Evolutionary conservation across 30 jellyfish, hydroid and myxozoan species (phyloP), one percentile per base, ranked within the genome.

Genomic region (Aurelia sp.): DNA sequence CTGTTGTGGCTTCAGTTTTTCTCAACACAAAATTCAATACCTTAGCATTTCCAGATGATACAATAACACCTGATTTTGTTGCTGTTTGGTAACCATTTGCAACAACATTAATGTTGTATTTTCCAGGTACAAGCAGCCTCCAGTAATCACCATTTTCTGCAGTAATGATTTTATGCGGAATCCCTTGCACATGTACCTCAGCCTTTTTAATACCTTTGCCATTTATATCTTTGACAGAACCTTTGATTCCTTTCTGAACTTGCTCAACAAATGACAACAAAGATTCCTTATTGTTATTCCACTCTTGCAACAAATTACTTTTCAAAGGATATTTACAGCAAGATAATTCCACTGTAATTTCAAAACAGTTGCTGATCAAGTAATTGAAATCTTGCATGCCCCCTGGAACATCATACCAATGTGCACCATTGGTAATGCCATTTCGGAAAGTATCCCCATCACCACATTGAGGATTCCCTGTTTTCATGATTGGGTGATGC

Each of bases 341-440:
- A 4, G 98, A 92, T 31, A 96, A 62, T 70, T 96, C 98, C 6
- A 96, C 89, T 23, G 99, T 92, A 4, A 96, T 89, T 79, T 96
- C 99, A 92, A 91, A 89, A 71, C 99, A 91, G 67, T 96, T 96
- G 62, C 97, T 78, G 30, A 91, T 91, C 70, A 87, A 70, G 51
- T 96, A 96, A 69, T 96, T 96, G 88, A 96, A 96, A 70, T 96
- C 99, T 62, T 96, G 99, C 99, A 96, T 96, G 37, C 98, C 98
- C 18, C 98, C 97, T 21, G 99, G 97, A 12, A 91, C 98, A 81
- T 91, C 96, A 78, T 96, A 92, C 99, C 99, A 96, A 71, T 48
- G 83, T n/a, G 99, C 99, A 62, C 98, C 99, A 92, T 96, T 96
- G 23, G 99, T 96, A 22, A 96, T 89, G 51, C 99, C 99, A 57